Conservation (phyloP, 2,797 vertebrate species). For the Emys orbicularis region DNA sequence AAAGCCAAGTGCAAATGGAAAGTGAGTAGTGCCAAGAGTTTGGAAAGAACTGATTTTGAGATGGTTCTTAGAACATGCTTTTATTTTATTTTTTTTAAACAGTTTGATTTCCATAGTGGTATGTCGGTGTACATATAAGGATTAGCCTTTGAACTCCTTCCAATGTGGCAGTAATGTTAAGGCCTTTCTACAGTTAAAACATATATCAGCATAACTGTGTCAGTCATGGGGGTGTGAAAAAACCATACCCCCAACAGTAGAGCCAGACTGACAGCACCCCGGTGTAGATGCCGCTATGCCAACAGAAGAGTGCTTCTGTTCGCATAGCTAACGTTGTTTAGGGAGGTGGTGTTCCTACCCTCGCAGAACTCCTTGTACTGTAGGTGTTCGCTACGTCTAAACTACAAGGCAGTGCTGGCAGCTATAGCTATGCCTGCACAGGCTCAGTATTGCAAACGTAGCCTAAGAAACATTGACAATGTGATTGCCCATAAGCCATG, state of each 20-base stretch:
- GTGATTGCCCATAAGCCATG: neutral
- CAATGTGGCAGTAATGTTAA: neutral
- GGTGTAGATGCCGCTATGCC: neutral
- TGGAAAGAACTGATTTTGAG: neutral
- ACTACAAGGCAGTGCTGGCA: too few species aligned
- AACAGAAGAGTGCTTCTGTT: neutral
- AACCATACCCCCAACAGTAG: too few species aligned
- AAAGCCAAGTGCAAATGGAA: neutral
- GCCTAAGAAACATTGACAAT: neutral
- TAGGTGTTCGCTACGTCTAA: too few species aligned
- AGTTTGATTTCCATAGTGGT: neutral
- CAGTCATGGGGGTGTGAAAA: too few species aligned
- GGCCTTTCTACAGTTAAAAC: too few species aligned
- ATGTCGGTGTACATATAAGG: rapidly evolving
- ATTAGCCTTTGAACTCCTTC: neutral
- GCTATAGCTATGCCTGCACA: too few species aligned
- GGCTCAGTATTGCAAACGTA: too few species aligned
- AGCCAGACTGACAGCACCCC: too few species aligned
- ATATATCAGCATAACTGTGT: too few species aligned
- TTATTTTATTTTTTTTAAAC: too few species aligned
- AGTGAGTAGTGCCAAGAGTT: neutral
- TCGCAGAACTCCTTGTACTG: too few species aligned
- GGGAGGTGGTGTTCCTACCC: too few species aligned
- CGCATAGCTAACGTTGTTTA: neutral
- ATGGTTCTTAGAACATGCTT: neutral